These are phyloP conservation scores for Drosophila elegans DNA, from an alignment of 1,140 invertebrate species.

Conservation along the genomic window DNA sequence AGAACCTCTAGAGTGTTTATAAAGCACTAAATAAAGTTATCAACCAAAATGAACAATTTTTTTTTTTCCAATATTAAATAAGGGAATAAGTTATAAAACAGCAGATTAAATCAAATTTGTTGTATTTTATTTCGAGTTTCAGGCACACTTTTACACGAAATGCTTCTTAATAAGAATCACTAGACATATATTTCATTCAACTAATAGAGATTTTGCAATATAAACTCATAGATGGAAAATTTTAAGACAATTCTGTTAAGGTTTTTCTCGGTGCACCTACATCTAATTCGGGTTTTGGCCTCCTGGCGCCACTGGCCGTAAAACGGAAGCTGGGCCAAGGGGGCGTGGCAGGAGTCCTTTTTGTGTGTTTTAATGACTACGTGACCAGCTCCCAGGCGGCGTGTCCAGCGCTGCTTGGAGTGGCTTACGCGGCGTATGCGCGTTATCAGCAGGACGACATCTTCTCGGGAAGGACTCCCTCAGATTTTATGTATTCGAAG, in stretches of 20 bases:
- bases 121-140: too few species aligned
- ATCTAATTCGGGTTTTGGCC: constrained; percentile 63
- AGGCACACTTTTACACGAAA: too few species aligned
- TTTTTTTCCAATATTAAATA: too few species aligned
- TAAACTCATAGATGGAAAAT: background rate
- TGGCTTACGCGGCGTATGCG: constrained; percentile 76
- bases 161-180: too few species aligned
- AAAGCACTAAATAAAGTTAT: too few species aligned
- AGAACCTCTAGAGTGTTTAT: too few species aligned
- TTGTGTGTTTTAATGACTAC: constrained; percentile 68
- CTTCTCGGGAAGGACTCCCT: constrained; percentile 40
- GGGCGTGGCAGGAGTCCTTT: constrained; percentile 51
- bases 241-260: too few species aligned
- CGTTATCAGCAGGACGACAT: constrained; percentile 69
- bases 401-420: constrained; percentile 54
- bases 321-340: constrained; percentile 42
- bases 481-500: constrained; percentile 75
- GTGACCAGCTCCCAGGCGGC: constrained; percentile 58
- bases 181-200: too few species aligned
- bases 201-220: background rate
- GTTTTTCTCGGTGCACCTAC: constrained; percentile 52
- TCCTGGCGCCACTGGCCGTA: constrained; percentile 59
- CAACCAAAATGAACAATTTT: too few species aligned
- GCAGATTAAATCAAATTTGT: too few species aligned
- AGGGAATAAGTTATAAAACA: too few species aligned